Percentiles rank a stretch among this genome's conserved stretches.
Evolutionary conservation across 1,140 invertebrate species (phyloP).

Genomic region (Drosophila arawakana): DNA sequence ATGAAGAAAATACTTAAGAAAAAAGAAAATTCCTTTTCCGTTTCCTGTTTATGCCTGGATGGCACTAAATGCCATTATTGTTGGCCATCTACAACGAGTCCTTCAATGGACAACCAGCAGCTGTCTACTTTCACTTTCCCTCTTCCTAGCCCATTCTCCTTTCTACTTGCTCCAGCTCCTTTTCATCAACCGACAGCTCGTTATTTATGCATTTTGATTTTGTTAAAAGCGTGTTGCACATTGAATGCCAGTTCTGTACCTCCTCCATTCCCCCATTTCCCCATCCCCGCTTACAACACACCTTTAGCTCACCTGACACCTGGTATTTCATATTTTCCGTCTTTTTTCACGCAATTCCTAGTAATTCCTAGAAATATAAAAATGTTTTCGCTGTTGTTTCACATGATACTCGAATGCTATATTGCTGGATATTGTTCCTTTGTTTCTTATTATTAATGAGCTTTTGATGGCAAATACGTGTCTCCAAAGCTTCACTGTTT

Average conservation of each 20-base stretch:
- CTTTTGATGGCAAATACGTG: neutral
- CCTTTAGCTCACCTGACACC: conserved; percentile 51
- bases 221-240: conserved; percentile 49
- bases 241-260: conserved; percentile 24
- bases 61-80: conserved; percentile 63
- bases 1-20: neutral
- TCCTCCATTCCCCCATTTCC: neutral
- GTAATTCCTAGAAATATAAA: conserved; percentile 35
- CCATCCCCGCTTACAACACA: neutral
- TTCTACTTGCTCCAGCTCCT: neutral
- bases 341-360: conserved; percentile 37
- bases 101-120: conserved; percentile 24
- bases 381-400: conserved; percentile 26
- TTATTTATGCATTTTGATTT: conserved; percentile 79
- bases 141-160: neutral
- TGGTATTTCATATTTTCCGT: conserved; percentile 56
- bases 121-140: neutral
- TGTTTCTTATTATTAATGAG: conserved; percentile 12
- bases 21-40: conserved; percentile 21
- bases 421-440: neutral
- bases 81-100: conserved; percentile 28
- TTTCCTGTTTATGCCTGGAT: conserved; percentile 56
- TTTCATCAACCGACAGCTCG: conserved; percentile 24
- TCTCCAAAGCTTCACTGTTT: neutral
- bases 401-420: conserved; percentile 9